These are phyloP conservation scores for Crocidura indochinensis DNA, from an alignment of 2,797 vertebrate genomes.

Conservation along the genomic window DNA sequence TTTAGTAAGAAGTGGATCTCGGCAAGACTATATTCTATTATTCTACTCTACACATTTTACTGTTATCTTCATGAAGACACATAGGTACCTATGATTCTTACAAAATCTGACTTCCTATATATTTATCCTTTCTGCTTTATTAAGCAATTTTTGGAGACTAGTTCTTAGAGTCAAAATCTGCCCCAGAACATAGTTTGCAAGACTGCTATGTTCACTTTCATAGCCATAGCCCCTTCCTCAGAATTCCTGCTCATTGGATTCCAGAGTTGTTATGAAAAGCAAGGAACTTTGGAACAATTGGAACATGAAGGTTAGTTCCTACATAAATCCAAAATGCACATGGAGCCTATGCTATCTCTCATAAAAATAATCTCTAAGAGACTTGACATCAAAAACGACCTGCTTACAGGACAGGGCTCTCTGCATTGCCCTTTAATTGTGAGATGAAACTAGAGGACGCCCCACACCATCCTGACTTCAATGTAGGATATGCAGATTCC, in stretches of 20 bases:
- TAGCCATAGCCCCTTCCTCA: too few relatives aligned
- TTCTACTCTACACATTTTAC: neutral
- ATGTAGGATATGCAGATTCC: too few relatives aligned
- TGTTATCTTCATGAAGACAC: too few relatives aligned
- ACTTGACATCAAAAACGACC: too few relatives aligned
- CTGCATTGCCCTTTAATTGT: too few relatives aligned
- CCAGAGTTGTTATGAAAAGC: neutral
- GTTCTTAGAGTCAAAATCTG: neutral
- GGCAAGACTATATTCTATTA: neutral
- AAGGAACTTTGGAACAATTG: neutral
- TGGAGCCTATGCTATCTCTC: too few relatives aligned
- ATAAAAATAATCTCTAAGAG: neutral
- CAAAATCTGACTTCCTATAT: neutral
- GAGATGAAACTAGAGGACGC: too few relatives aligned
- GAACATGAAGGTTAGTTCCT: fast-evolving
- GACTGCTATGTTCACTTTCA: neutral
- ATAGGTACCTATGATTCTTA: neutral
- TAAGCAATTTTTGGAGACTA: neutral
- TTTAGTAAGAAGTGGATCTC: neutral
- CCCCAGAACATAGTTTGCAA: neutral
- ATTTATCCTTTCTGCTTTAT: neutral
- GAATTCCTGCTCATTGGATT: neutral
- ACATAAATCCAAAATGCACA: neutral
- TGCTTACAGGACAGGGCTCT: too few relatives aligned
- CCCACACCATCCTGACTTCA: too few relatives aligned